Percentiles rank a stretch among this genome's conserved stretches.
These are phyloP conservation scores for Rhagonycha fulva DNA, from an alignment of 2,888 invertebrate species.

Conservation along the genomic window DNA sequence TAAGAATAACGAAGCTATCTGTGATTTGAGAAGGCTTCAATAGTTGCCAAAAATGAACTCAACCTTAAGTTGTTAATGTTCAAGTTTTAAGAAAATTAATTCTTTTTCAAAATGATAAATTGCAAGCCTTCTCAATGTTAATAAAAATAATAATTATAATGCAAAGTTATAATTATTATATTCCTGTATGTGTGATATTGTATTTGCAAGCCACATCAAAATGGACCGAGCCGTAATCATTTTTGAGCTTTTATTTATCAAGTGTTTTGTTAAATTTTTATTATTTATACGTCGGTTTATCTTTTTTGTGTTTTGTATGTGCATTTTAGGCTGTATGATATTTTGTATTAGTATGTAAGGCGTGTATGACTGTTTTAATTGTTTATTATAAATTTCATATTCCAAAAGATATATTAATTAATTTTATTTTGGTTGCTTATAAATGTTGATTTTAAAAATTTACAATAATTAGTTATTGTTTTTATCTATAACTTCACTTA, in stretches of 20 bases:
- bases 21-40: slow-evolving; percentile 59
- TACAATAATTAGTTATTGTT: background rate
- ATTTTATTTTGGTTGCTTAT: slow-evolving; percentile 35
- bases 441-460: background rate
- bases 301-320: slow-evolving; percentile 39
- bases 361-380: slow-evolving; percentile 48
- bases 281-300: slow-evolving; percentile 11
- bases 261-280: slow-evolving; percentile 33
- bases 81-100: slow-evolving; percentile 30
- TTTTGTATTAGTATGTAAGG: slow-evolving; percentile 49
- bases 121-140: slow-evolving; percentile 52
- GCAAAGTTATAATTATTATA: slow-evolving; percentile 51
- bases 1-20: slow-evolving; percentile 51
- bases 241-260: slow-evolving; percentile 13
- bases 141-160: slow-evolving; percentile 48
- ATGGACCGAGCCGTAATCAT: slow-evolving; percentile 17
- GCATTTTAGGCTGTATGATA: slow-evolving; percentile 53
- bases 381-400: slow-evolving; percentile 24
- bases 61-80: slow-evolving; percentile 35
- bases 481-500: slow-evolving; percentile 20
- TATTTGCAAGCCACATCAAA: slow-evolving; percentile 35
- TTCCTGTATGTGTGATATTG: slow-evolving; percentile 55
- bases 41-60: slow-evolving; percentile 49
- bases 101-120: slow-evolving; percentile 41
- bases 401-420: slow-evolving; percentile 38